phyloP scores from a whole-genome alignment of 2,797 vertebrate species.

The Nasua narica region DNA sequence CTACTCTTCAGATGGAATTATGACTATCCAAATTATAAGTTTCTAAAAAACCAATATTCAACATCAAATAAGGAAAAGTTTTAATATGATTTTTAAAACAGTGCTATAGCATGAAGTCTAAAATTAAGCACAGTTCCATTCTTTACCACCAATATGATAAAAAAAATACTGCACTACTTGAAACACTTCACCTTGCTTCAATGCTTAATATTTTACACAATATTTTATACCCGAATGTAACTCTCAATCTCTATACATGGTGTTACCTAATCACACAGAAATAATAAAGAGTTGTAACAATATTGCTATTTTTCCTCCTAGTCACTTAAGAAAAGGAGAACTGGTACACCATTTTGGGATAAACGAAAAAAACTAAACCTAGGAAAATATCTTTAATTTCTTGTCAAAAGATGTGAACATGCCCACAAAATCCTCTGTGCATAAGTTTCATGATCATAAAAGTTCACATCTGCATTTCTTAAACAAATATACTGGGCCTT shows the following conservation, averaged over 20 bases:
- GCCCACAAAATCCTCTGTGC: background rate
- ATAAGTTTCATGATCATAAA: background rate
- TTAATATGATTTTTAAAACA: constrained; percentile 3
- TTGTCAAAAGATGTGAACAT: background rate
- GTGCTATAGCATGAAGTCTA: background rate
- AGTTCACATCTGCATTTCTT: background rate
- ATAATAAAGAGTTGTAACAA: background rate
- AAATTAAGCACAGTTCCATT: background rate
- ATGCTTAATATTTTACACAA: constrained; percentile 33
- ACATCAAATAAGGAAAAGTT: background rate
- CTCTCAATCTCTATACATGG: background rate
- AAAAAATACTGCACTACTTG: background rate
- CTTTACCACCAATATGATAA: background rate
- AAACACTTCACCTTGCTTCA: background rate
- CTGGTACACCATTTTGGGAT: background rate
- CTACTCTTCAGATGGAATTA: constrained; percentile 4
- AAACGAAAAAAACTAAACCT: background rate
- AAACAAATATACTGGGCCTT: background rate
- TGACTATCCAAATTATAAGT: background rate
- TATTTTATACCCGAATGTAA: background rate
- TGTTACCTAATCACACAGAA: background rate
- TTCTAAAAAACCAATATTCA: constrained; percentile 23
- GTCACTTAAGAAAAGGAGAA: background rate
- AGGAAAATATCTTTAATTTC: background rate
- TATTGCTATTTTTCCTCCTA: background rate